Conservation (phyloP, 2,888 invertebrate species). For the Cotesia congregata region DNA sequence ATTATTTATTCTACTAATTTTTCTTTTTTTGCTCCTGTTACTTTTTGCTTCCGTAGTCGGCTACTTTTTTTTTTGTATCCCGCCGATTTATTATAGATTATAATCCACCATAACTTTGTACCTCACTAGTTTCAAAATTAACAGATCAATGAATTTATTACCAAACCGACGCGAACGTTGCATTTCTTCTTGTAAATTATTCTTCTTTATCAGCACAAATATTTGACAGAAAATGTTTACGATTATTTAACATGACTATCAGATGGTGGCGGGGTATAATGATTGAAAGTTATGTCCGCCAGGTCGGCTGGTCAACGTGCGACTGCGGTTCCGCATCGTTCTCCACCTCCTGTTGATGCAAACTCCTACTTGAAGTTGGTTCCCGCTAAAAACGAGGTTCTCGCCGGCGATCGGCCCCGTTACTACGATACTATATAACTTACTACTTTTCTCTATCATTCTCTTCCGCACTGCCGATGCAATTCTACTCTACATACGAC, state of each 20-base stretch:
- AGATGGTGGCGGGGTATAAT: conserved; percentile 22
- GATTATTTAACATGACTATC: conserved; percentile 30
- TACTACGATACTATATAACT: conserved; percentile 15
- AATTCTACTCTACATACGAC: conserved; percentile 61
- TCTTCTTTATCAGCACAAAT: not conserved
- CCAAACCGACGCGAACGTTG: not conserved
- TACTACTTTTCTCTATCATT: not conserved
- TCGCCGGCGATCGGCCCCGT: conserved; percentile 40
- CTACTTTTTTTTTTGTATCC: not conserved
- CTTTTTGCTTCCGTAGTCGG: not conserved
- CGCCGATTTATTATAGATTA: not conserved
- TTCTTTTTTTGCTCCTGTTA: not conserved
- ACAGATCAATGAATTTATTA: conserved; percentile 6
- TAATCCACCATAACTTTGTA: not conserved
- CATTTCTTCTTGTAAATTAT: not conserved
- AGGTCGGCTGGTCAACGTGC: conserved; percentile 58
- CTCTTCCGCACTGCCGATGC: conserved; percentile 45
- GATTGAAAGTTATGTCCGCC: conserved; percentile 45
- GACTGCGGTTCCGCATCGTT: conserved; percentile 57
- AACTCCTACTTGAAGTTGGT: conserved; percentile 38
- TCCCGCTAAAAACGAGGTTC: conserved; percentile 39
- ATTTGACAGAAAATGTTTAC: conserved; percentile 23
- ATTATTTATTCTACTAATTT: conserved; percentile 14
- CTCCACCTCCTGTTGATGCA: conserved; percentile 30
- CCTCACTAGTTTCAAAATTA: not conserved